These are phyloP conservation scores for Vireo altiloquus DNA, from an alignment of 2,113 vertebrate genomes.

Conservation along the genomic window DNA sequence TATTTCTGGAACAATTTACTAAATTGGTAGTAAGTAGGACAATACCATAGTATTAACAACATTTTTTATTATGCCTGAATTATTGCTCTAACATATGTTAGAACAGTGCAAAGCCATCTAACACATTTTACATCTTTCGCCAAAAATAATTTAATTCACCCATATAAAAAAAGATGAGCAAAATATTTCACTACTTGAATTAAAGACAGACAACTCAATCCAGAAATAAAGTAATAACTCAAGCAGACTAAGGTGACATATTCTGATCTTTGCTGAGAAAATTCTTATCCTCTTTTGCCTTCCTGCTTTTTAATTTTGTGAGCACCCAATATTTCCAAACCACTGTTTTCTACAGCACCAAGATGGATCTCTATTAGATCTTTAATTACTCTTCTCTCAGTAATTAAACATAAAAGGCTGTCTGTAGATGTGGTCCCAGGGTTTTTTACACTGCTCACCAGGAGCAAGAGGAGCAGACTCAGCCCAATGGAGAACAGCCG, in stretches of 20 bases:
- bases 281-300: background rate
- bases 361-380: background rate
- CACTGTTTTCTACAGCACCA: background rate
- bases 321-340: background rate
- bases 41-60: conserved; percentile 42
- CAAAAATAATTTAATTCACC: conserved; percentile 47
- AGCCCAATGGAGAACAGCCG: background rate
- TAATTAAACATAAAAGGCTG: background rate
- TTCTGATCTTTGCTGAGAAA: background rate
- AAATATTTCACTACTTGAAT: conserved; percentile 37
- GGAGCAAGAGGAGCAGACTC: background rate
- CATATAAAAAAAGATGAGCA: conserved; percentile 1
- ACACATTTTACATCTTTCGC: conserved; percentile 36
- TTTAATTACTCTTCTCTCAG: background rate
- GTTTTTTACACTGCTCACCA: background rate
- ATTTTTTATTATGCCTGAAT: conserved; percentile 48
- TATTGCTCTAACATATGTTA: conserved; percentile 41
- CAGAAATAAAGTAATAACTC: background rate
- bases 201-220: conserved; percentile 17
- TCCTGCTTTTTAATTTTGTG: background rate
- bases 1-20: conserved; percentile 62
- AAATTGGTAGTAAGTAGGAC: conserved; percentile 58
- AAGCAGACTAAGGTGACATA: background rate
- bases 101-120: conserved; percentile 22
- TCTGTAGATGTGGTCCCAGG: background rate